These are phyloP conservation scores for Periphyllus acericola DNA, from an alignment of 2,888 invertebrate genomes.

Conservation along the genomic window DNA sequence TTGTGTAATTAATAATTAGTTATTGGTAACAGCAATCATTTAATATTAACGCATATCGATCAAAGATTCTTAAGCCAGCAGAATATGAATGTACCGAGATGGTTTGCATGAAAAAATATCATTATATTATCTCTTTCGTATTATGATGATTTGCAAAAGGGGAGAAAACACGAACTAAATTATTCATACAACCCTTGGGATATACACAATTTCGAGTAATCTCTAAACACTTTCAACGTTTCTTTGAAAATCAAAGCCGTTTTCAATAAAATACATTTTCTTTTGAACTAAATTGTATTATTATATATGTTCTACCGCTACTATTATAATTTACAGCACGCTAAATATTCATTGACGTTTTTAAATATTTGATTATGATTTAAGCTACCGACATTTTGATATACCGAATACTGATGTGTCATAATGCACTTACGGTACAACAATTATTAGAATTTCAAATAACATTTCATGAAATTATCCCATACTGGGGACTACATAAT, in stretches of 20 bases:
- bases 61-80: constrained; percentile 2
- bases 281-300: constrained; percentile 23
- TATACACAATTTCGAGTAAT: constrained; percentile 4
- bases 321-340: background rate
- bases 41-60: background rate
- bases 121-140: constrained; percentile 30
- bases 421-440: background rate
- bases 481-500: no score
- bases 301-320: background rate
- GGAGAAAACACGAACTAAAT: constrained; percentile 24
- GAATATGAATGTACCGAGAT: background rate
- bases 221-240: constrained; percentile 40
- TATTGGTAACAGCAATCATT: background rate
- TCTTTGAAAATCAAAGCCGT: constrained; percentile 43
- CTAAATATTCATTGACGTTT: background rate
- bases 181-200: constrained; percentile 34
- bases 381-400: background rate
- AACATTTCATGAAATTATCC: no score
- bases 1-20: background rate
- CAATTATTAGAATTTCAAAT: no score
- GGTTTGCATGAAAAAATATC: background rate
- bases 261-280: constrained; percentile 38
- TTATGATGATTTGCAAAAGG: constrained; percentile 35
- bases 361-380: background rate
- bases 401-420: background rate